phyloP scores from a whole-genome alignment of 2,113 vertebrate genomes.

The Hirundichthys speculiger region DNA sequence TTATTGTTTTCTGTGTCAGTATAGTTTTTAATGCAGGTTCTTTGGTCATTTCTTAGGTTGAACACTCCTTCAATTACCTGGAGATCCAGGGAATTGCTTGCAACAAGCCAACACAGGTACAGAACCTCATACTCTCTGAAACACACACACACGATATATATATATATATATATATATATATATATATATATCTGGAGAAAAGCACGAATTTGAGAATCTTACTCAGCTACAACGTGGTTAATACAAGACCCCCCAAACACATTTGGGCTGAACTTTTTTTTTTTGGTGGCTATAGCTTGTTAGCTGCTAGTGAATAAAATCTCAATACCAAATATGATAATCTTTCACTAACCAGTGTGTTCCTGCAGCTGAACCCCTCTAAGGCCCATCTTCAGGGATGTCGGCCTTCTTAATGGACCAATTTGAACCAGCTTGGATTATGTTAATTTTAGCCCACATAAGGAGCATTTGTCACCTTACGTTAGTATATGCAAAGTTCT shows the following conservation, averaged over 20 bases:
- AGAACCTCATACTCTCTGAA: neutral
- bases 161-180: too few species aligned
- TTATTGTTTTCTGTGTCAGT: neutral
- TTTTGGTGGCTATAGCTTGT: neutral
- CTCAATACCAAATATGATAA: slow-evolving; percentile 52
- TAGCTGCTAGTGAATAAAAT: slow-evolving; percentile 37
- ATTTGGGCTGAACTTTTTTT: too few species aligned
- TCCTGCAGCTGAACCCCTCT: slow-evolving; percentile 52
- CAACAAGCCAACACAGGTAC: slow-evolving; percentile 92
- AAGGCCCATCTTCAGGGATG: slow-evolving; percentile 30
- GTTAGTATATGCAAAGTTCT: slow-evolving; percentile 54
- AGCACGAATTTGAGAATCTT: too few species aligned
- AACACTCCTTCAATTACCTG: slow-evolving; percentile 95
- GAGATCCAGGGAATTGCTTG: slow-evolving; percentile 95
- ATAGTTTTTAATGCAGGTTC: slow-evolving; percentile 1
- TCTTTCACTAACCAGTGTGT: slow-evolving; percentile 21
- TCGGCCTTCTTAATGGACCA: slow-evolving; percentile 45
- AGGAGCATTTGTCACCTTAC: slow-evolving; percentile 11
- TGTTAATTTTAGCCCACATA: slow-evolving; percentile 52
- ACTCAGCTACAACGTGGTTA: too few species aligned
- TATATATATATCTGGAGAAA: too few species aligned
- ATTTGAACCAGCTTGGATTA: slow-evolving; percentile 51
- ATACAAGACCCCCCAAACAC: neutral
- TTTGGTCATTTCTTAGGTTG: slow-evolving; percentile 82
- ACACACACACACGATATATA: neutral